Conservation (phyloP, 2,797 vertebrate genomes). For the Zonotrichia albicollis region DNA sequence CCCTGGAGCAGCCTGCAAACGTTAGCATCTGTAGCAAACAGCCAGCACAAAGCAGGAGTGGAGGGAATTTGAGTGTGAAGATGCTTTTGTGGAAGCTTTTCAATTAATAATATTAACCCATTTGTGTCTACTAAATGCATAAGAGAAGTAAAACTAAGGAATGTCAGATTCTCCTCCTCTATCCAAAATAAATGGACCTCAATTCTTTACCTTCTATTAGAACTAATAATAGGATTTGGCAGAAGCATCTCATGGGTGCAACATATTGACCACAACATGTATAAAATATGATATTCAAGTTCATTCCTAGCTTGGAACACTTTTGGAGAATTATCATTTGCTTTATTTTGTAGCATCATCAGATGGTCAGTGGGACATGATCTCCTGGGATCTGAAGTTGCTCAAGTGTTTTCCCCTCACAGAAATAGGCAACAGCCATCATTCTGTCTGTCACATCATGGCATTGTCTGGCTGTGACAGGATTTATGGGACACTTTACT, state of each 20-base stretch:
- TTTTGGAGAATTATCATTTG: neutral
- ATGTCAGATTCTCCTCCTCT: neutral
- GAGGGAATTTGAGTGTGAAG: neutral
- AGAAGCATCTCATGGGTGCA: neutral
- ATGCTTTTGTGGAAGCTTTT: neutral
- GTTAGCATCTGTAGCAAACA: neutral
- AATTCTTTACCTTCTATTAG: neutral
- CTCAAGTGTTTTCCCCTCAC: rapidly evolving
- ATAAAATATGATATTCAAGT: neutral
- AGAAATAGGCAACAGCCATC: neutral
- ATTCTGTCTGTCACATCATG: neutral
- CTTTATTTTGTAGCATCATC: neutral
- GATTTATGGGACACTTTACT: neutral
- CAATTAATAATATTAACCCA: neutral
- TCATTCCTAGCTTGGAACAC: neutral
- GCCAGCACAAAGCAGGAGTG: neutral
- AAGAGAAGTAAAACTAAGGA: neutral
- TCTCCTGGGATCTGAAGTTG: neutral
- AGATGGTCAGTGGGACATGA: neutral
- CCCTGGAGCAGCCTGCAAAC: neutral
- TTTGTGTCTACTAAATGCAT: neutral
- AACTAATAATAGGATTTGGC: neutral
- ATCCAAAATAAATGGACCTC: neutral
- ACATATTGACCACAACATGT: neutral
- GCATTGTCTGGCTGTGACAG: neutral